Evolutionary conservation across 2,113 vertebrate species (phyloP), one percentile per base, ranked within the genome.

Genomic region (Urocynchramus pylzowi): DNA sequence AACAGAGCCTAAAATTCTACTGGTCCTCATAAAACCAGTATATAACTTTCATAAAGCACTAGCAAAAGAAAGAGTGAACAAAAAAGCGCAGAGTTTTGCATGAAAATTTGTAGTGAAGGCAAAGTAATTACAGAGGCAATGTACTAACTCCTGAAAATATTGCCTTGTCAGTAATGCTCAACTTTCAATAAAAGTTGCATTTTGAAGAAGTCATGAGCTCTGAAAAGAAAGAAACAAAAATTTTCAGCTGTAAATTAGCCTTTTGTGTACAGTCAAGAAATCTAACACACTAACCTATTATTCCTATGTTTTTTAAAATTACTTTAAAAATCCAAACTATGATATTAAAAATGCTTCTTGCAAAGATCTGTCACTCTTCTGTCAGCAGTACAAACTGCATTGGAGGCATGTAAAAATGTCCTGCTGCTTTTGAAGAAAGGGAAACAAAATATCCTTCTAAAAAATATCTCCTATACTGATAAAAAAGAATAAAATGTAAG

Each of bases 221-320:
- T 71, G 52, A 92, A 75, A 52, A 92, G 78, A 63, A 87, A 64
- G n/a, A 88, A 91, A 85, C 13, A 81, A 52, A 64, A 42, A 35
- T 81, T 63, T 59, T 27, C 10, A 86, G 7, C 56, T 71, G 13
- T 69, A 84, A 56, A 60, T 42, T n/a, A 76, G 10, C 23, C 27
- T 44, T 79, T 54, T 61, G 8, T 35, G 39, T 59, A 27, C 11
- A 33, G 10, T 24, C 31, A 89, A 73, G 67, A 47, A 91, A 63
- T 18, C 20, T 45, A 79, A 53, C 26, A 60, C 27, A 28, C 4
- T 70, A 60, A 77, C 22, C 8, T 64, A 24, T 24, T 30, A 27
- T 37, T 79, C 11, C 28, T n/a, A 50, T 83, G 42, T 39, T 41
- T 80, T 39, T 60, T 42, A 76, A 93, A 59, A 90, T 47, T 37